Percentiles rank a stretch among this genome's conserved stretches.
Evolutionary conservation across 2,797 vertebrate genomes (phyloP).

Genomic region (Muscicapa comitata): DNA sequence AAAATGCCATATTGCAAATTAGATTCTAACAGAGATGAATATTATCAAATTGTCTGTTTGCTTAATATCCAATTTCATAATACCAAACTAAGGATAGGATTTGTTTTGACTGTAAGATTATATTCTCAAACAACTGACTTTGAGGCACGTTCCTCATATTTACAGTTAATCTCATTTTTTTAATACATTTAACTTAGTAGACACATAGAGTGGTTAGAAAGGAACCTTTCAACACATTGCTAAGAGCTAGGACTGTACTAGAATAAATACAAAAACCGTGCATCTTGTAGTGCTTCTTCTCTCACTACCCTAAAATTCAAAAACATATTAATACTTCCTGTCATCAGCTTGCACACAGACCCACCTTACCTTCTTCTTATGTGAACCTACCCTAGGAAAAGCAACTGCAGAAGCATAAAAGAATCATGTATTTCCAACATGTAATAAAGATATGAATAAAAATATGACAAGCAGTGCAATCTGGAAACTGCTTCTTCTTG

Average conservation of each 20-base stretch:
- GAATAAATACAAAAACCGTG: neutral
- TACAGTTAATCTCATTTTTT: neutral
- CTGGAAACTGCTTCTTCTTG: neutral
- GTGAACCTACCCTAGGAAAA: neutral
- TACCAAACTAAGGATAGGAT: neutral
- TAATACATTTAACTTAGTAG: neutral
- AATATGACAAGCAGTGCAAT: neutral
- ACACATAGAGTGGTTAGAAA: neutral
- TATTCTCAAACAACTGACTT: neutral
- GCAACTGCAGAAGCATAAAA: neutral
- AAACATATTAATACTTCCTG: neutral
- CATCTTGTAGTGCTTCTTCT: neutral
- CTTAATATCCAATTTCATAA: constrained; percentile 17
- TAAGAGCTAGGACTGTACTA: neutral
- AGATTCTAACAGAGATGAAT: constrained; percentile 27
- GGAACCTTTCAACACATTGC: neutral
- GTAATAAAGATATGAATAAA: neutral
- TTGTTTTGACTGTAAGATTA: neutral
- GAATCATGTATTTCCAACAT: fast-evolving
- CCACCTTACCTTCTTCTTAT: neutral
- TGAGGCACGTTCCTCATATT: neutral
- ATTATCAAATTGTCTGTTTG: neutral
- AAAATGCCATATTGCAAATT: constrained; percentile 20
- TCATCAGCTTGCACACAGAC: neutral
- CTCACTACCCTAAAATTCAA: neutral